Evolutionary conservation across 2,888 invertebrate genomes (phyloP).

Genomic region (Temnothorax rugatulus): DNA sequence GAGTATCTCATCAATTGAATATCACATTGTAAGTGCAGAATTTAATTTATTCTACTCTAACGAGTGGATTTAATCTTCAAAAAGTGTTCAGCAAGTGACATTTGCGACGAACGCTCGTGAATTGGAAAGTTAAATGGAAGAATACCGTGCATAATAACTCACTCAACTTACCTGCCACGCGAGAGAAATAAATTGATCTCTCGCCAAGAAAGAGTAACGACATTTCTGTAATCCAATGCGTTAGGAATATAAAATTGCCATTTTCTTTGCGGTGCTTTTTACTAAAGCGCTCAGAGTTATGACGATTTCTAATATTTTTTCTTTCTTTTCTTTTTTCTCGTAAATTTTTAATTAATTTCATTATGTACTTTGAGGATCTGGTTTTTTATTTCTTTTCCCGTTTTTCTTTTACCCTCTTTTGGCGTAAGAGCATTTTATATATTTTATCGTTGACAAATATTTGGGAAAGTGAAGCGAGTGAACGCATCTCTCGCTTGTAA

Average conservation of each 20-base stretch:
- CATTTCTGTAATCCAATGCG: background rate
- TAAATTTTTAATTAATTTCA: background rate
- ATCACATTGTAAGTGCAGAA: background rate
- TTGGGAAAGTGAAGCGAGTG: background rate
- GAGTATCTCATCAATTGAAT: background rate
- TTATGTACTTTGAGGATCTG: background rate
- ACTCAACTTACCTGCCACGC: conserved; percentile 8
- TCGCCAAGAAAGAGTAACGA: background rate
- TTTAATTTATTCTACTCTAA: background rate
- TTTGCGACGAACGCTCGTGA: conserved; percentile 22
- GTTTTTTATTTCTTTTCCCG: background rate
- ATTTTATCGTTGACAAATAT: background rate
- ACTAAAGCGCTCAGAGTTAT: background rate
- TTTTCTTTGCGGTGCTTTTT: conserved; percentile 1
- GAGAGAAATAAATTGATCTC: conserved; percentile 32
- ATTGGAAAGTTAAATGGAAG: conserved; percentile 47
- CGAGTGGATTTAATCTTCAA: conserved; percentile 18
- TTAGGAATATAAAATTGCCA: background rate
- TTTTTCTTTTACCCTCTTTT: background rate
- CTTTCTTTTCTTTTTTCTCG: background rate
- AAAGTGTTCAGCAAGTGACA: conserved; percentile 36
- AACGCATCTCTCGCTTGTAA: background rate
- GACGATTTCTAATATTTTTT: background rate
- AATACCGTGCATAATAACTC: conserved; percentile 39
- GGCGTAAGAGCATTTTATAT: background rate